Conservation (phyloP, 2,113 vertebrate genomes). For the Eulacestoma nigropectus region DNA sequence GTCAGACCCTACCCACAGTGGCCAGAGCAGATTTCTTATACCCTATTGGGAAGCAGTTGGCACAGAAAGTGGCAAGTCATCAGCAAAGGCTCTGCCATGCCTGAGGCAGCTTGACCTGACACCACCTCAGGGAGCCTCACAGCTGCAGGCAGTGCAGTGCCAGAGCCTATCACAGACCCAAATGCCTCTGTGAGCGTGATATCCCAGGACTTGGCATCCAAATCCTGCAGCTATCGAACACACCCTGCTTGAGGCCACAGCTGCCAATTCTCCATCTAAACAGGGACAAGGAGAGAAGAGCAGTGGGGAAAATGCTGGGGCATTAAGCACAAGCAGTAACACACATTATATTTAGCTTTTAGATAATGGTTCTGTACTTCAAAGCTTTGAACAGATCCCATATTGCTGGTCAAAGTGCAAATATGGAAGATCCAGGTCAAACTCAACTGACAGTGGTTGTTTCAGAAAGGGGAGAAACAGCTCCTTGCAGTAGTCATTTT, state of each 20-base stretch:
- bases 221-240: constrained; percentile 62
- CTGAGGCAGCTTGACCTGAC: constrained; percentile 44
- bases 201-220: constrained; percentile 57
- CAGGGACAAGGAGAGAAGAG: neutral
- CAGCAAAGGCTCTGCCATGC: neutral
- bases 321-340: neutral
- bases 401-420: neutral
- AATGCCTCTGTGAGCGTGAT: constrained; percentile 51
- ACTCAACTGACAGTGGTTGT: neutral
- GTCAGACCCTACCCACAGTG: neutral
- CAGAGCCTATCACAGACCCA: constrained; percentile 29
- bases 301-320: neutral
- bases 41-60: neutral
- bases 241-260: constrained; percentile 63
- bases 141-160: constrained; percentile 53
- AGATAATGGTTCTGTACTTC: neutral
- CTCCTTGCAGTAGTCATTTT: neutral
- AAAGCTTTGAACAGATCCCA: neutral
- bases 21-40: neutral
- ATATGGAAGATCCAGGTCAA: neutral
- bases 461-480: neutral
- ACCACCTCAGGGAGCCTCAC: constrained; percentile 38
- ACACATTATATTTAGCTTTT: neutral
- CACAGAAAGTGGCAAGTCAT: neutral
- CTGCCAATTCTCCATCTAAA: constrained; percentile 58